Conservation (phyloP, 2,797 vertebrate species). For the Coregonus sp. region DNA sequence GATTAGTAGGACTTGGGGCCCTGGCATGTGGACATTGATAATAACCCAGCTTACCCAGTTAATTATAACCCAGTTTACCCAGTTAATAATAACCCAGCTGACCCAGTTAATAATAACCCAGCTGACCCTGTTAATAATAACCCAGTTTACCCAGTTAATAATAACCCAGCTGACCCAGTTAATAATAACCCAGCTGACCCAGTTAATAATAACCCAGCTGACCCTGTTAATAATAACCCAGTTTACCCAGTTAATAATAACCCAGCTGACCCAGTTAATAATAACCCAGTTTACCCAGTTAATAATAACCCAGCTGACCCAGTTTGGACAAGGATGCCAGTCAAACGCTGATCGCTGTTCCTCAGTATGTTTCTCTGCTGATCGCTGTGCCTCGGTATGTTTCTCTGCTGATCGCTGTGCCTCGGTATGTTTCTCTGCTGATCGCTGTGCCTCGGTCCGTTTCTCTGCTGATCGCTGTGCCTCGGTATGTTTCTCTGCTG, state of each 20-base stretch:
- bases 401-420: constrained; percentile 24
- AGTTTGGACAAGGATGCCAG: constrained; percentile 54
- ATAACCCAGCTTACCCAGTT: no score
- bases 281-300: constrained; percentile 36
- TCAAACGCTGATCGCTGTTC: constrained; percentile 31
- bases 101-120: constrained; percentile 74
- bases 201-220: no score
- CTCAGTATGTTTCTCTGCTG: constrained; percentile 22
- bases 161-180: constrained; percentile 32
- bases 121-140: constrained; percentile 52
- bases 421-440: constrained; percentile 22
- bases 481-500: constrained; percentile 23
- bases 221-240: no score
- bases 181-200: constrained; percentile 60
- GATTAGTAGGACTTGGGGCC: constrained; percentile 69
- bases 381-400: constrained; percentile 27
- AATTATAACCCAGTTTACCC: no score
- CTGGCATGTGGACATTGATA: constrained; percentile 50
- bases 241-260: no score
- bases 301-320: constrained; percentile 74
- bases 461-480: constrained; percentile 24
- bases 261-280: no score
- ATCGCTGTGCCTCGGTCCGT: constrained; percentile 27
- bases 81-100: no score
- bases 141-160: no score